Evolutionary conservation across 2,888 invertebrate species (phyloP).

Genomic region (Drosophila yooni): DNA sequence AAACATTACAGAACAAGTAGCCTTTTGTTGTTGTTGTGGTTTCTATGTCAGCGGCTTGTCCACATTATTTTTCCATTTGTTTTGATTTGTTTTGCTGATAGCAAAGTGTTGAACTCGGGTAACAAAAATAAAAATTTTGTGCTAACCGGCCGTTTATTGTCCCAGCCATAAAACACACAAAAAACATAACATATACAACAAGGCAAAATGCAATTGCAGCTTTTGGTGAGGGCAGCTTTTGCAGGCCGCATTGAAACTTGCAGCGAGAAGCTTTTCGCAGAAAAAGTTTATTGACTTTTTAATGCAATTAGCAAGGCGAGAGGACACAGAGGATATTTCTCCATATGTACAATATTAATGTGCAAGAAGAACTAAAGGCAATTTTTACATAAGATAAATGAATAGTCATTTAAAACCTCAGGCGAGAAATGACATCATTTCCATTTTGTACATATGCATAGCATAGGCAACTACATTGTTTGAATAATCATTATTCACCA

Average conservation of each 20-base stretch:
- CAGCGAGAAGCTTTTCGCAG: constrained; percentile 48
- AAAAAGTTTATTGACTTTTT: constrained; percentile 50
- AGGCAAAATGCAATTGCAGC: constrained; percentile 48
- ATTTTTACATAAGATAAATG: constrained; percentile 11
- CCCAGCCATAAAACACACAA: constrained; percentile 19
- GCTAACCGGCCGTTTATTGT: constrained; percentile 50
- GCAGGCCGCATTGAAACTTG: constrained; percentile 51
- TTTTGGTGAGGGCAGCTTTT: constrained; percentile 64
- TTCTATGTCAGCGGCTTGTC: constrained; percentile 60
- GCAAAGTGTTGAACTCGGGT: constrained; percentile 48
- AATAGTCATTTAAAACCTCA: not conserved
- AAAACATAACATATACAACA: constrained; percentile 16
- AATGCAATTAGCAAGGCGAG: constrained; percentile 11
- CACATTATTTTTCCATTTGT: constrained; percentile 54
- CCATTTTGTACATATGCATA: not conserved
- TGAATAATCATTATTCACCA: not conserved
- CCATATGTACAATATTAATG: not conserved
- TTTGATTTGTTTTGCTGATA: constrained; percentile 23
- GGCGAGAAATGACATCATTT: constrained; percentile 26
- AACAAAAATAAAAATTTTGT: constrained; percentile 40
- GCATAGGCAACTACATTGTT: not conserved
- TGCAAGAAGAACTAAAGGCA: not conserved
- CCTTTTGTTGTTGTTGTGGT: constrained; percentile 15
- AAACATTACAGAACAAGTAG: constrained; percentile 5
- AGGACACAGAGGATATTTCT: constrained; percentile 1